phyloP scores from a whole-genome alignment of 2,113 vertebrate species.

The Coptodon rendalli region DNA sequence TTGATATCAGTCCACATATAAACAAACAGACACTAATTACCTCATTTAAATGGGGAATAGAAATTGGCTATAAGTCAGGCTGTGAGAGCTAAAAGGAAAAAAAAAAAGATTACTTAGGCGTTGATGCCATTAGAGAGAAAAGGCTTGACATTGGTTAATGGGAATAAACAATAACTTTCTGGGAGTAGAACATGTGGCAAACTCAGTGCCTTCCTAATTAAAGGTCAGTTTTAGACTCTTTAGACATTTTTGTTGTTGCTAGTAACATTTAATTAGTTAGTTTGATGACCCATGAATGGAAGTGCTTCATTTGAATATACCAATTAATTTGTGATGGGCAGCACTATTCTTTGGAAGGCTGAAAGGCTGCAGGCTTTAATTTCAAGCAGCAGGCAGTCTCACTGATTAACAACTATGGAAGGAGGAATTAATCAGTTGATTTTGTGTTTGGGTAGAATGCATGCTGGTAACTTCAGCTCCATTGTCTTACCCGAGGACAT shows the following conservation, averaged over 20 bases:
- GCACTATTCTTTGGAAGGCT: not conserved
- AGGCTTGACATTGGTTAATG: not conserved
- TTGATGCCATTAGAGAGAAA: not conserved
- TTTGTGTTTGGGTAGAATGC: not conserved
- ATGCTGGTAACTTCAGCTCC: not conserved
- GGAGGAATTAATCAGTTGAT: not conserved
- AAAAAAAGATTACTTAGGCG: not conserved
- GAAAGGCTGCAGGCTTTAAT: not conserved
- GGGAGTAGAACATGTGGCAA: not conserved
- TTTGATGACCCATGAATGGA: not conserved
- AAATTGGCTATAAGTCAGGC: not conserved
- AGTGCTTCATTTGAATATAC: not conserved
- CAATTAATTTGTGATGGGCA: not conserved
- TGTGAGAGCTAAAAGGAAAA: not conserved
- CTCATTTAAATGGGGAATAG: constrained; percentile 4
- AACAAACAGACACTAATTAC: not conserved
- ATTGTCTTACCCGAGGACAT: not conserved
- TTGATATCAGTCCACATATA: not conserved
- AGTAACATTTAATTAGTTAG: not conserved
- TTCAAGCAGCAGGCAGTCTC: not conserved
- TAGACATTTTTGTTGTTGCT: not conserved
- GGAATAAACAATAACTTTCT: not conserved
- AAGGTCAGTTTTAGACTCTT: not conserved
- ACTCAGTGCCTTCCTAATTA: not conserved
- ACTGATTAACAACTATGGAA: not conserved